Percentiles rank a stretch among this genome's conserved stretches.
Evolutionary conservation across 2,113 vertebrate species (phyloP).

Genomic region (Ciconia boyciana): DNA sequence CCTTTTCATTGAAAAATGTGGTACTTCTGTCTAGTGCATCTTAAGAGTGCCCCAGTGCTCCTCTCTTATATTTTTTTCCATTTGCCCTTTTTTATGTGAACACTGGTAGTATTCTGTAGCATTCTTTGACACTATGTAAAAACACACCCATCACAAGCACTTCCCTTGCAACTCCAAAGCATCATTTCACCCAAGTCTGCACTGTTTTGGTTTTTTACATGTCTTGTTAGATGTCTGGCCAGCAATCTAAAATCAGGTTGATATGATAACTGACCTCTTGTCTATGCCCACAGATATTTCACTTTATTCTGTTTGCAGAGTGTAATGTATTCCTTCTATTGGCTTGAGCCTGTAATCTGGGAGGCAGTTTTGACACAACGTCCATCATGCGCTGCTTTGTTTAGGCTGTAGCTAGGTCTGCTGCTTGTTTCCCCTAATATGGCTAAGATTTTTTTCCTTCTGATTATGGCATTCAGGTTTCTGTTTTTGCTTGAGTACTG

Average conservation of each 20-base stretch:
- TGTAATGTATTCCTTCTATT: neutral
- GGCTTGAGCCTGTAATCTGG: neutral
- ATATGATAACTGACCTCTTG: neutral
- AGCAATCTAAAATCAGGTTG: neutral
- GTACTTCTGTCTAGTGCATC: neutral
- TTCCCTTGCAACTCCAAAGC: neutral
- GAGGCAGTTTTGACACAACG: neutral
- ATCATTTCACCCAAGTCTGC: neutral
- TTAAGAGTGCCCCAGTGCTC: rapidly evolving
- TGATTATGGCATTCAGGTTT: neutral
- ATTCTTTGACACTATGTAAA: neutral
- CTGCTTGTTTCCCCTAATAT: neutral
- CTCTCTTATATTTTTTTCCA: neutral
- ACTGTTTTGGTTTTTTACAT: neutral
- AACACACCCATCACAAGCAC: neutral
- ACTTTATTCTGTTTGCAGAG: neutral
- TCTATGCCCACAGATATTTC: neutral
- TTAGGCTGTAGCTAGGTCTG: neutral
- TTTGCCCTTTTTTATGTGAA: neutral
- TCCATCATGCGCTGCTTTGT: neutral
- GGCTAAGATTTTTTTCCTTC: neutral
- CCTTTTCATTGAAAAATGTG: neutral
- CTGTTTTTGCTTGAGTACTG: neutral
- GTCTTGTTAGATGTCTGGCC: neutral
- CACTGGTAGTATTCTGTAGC: neutral